Evolutionary conservation across 2,113 vertebrate genomes (phyloP).

Genomic region (Anser brachyrhynchus): DNA sequence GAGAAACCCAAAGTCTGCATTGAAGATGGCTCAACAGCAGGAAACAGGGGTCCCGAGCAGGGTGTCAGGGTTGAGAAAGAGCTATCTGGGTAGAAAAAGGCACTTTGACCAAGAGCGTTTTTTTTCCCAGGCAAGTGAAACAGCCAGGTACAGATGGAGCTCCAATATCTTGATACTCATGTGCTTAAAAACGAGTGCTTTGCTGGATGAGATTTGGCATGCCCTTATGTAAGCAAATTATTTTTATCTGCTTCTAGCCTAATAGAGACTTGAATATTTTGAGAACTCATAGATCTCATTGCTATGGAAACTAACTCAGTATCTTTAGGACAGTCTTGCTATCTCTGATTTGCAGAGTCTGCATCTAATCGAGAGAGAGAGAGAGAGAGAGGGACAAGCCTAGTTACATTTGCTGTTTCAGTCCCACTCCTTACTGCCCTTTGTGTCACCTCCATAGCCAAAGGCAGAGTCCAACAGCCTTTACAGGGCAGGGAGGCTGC

Average conservation of each 20-base stretch:
- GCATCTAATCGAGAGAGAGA: background rate
- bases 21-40: background rate
- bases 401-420: background rate
- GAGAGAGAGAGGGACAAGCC: too few species aligned
- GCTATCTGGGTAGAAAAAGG: background rate
- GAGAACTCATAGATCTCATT: slow-evolving; percentile 32
- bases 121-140: background rate
- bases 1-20: background rate
- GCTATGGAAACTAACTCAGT: slow-evolving; percentile 58
- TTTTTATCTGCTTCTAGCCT: slow-evolving; percentile 49
- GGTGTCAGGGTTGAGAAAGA: background rate
- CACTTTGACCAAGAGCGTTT: background rate
- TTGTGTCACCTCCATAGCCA: background rate
- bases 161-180: background rate
- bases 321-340: slow-evolving; percentile 49
- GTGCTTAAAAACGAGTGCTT: background rate
- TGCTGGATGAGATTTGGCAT: background rate
- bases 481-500: background rate
- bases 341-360: background rate
- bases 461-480: background rate
- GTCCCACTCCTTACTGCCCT: background rate
- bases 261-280: slow-evolving; percentile 34
- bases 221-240: slow-evolving; percentile 30
- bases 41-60: background rate
- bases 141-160: background rate